phyloP scores from a whole-genome alignment of 2,888 invertebrate species.

The Polydrusus cervinus region DNA sequence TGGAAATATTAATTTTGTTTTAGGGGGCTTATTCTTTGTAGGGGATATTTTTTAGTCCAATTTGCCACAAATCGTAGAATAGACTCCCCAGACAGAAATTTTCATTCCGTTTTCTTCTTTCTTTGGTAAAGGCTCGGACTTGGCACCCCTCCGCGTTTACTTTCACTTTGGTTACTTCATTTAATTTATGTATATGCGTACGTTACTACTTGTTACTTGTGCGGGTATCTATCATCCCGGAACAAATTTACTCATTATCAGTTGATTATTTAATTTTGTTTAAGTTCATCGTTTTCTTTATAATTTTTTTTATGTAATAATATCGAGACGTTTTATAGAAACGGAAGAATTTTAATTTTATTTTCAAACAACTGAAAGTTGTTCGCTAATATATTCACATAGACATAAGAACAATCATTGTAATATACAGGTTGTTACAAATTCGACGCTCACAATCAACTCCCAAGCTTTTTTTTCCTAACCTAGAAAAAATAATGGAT shows the following conservation, averaged over 20 bases:
- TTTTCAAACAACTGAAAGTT: too few species aligned
- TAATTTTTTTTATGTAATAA: neutral
- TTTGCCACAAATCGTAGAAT: too few species aligned
- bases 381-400: too few species aligned
- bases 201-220: neutral
- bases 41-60: too few species aligned
- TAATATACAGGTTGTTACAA: too few species aligned
- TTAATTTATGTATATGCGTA: neutral
- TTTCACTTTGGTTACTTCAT: slow-evolving; percentile 14
- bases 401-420: too few species aligned
- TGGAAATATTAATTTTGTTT: neutral
- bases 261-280: neutral
- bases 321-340: too few species aligned
- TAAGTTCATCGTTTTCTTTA: slow-evolving; percentile 1
- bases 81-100: neutral
- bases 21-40: too few species aligned
- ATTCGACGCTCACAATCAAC: too few species aligned
- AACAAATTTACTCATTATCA: neutral
- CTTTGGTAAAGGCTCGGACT: slow-evolving; percentile 1
- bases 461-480: too few species aligned
- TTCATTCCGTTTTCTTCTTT: slow-evolving; percentile 6
- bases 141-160: neutral
- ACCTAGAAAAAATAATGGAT: too few species aligned
- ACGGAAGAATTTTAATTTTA: too few species aligned
- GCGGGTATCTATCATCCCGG: neutral